Conservation (phyloP, 2,113 vertebrate genomes). For the Phaethornis superciliosus region DNA sequence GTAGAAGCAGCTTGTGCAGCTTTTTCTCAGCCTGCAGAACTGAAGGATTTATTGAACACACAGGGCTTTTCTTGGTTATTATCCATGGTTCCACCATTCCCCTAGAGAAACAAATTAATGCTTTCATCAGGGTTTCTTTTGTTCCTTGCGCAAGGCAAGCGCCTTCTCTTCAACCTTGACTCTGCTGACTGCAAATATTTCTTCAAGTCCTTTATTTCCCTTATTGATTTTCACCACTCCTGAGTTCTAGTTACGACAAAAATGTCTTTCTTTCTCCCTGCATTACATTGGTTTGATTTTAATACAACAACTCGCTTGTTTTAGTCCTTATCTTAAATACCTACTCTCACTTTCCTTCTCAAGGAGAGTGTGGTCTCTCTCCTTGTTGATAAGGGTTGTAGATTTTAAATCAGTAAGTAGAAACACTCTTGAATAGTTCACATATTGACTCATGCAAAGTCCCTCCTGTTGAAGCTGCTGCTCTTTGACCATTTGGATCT, state of each 20-base stretch:
- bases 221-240: constrained; percentile 20
- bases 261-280: not conserved
- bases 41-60: constrained; percentile 27
- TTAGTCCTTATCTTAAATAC: constrained; percentile 49
- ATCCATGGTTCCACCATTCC: constrained; percentile 22
- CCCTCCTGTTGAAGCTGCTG: not conserved
- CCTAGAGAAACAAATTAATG: constrained; percentile 48
- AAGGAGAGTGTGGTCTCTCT: not conserved
- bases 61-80: constrained; percentile 34
- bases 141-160: not conserved
- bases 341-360: constrained; percentile 37
- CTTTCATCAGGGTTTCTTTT: constrained; percentile 42
- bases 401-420: constrained; percentile 43
- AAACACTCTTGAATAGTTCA: constrained; percentile 48
- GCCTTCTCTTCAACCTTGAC: not conserved
- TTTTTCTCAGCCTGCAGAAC: constrained; percentile 48
- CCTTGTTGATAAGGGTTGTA: constrained; percentile 24
- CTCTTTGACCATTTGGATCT: constrained; percentile 29
- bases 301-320: not conserved
- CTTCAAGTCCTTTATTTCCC: constrained; percentile 1
- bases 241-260: not conserved
- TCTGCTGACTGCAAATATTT: constrained; percentile 60
- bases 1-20: constrained; percentile 67
- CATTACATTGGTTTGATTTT: not conserved
- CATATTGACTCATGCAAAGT: constrained; percentile 34